These are phyloP conservation scores for Galaxea fascicularis DNA, from an alignment of 92 coral and sea anemone species.

Conservation along the genomic window DNA sequence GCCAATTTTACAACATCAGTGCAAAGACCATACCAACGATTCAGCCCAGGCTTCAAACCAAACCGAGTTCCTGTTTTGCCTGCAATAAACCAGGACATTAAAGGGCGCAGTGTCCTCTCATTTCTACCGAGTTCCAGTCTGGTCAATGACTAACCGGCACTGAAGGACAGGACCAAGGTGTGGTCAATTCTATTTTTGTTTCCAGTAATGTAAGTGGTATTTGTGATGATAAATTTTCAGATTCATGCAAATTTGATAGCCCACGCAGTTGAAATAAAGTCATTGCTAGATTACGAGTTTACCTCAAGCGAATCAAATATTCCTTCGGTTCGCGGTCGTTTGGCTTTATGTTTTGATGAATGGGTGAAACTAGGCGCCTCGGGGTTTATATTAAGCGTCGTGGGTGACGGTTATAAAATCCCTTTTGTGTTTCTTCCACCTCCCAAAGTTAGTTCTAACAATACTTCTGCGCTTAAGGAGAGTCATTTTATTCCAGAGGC, in stretches of 20 bases:
- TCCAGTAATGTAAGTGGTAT: background rate
- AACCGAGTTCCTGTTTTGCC: background rate
- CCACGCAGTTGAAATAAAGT: slow-evolving; percentile 4
- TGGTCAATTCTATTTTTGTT: background rate
- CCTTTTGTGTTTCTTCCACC: background rate
- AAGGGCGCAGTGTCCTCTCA: background rate
- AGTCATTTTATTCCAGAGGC: background rate
- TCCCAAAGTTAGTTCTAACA: background rate
- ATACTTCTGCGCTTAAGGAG: background rate
- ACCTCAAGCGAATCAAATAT: background rate
- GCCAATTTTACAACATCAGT: background rate
- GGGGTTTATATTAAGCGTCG: slow-evolving; percentile 1
- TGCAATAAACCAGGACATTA: background rate
- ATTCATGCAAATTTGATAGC: background rate
- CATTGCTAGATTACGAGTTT: slow-evolving; percentile 15
- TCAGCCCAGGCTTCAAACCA: background rate
- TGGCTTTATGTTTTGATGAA: background rate
- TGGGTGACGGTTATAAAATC: slow-evolving; percentile 4
- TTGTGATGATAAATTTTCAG: background rate
- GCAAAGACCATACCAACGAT: background rate
- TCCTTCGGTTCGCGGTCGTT: slow-evolving; percentile 5
- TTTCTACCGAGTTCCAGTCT: background rate
- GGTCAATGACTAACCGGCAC: background rate
- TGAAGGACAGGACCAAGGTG: background rate
- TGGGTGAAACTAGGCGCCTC: slow-evolving; percentile 22